Evolutionary conservation across 2,797 vertebrate species (phyloP).

Genomic region (Epinephelus coioides): DNA sequence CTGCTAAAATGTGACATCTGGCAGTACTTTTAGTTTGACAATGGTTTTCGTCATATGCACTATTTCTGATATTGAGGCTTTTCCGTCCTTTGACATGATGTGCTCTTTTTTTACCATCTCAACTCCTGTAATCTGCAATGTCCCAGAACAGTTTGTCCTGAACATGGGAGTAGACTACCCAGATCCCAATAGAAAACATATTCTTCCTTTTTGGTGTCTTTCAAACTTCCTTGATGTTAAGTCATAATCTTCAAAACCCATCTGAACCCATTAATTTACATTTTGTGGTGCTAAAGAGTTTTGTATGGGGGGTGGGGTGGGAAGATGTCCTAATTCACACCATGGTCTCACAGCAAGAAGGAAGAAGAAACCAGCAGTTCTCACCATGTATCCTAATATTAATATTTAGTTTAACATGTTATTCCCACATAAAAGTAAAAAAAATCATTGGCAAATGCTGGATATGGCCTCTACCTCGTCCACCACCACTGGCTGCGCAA

Average conservation of each 20-base stretch:
- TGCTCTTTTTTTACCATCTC: background rate
- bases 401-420: no score
- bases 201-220: background rate
- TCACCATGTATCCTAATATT: background rate
- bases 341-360: background rate
- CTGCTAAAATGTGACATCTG: slow-evolving; percentile 9
- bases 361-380: background rate
- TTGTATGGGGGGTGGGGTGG: background rate
- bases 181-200: background rate
- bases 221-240: background rate
- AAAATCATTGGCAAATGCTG: no score
- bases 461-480: no score
- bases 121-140: background rate
- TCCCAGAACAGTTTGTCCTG: slow-evolving; percentile 2
- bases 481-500: no score
- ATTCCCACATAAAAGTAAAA: no score
- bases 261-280: background rate
- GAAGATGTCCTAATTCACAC: slow-evolving; percentile 3
- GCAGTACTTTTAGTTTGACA: background rate
- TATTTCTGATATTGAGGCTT: background rate
- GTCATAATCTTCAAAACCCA: background rate
- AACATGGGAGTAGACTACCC: background rate
- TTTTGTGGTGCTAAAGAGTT: background rate
- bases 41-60: no score
- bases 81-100: background rate